Conservation (phyloP, 2,797 vertebrate genomes). For the Hyperoplus immaculatus region DNA sequence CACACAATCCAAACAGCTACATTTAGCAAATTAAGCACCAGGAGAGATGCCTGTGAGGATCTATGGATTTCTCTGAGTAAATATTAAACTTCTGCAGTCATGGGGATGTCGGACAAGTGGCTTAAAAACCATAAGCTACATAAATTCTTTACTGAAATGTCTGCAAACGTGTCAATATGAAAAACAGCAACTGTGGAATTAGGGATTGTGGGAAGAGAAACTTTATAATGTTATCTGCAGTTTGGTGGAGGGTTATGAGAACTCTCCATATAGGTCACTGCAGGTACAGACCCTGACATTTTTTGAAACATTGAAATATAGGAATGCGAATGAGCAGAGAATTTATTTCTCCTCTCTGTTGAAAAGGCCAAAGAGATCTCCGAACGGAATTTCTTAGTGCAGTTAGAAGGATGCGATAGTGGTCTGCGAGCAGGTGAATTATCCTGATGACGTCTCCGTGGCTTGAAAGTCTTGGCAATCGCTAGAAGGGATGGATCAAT, state of each 20-base stretch:
- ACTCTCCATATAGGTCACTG: constrained; percentile 13
- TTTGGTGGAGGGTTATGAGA: constrained; percentile 1
- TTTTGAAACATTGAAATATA: constrained; percentile 2
- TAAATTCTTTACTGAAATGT: constrained; percentile 40
- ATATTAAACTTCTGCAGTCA: constrained; percentile 69
- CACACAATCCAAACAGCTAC: constrained; percentile 62
- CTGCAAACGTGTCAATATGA: constrained; percentile 31
- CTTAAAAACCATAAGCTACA: constrained; percentile 50
- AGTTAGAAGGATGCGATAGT: constrained; percentile 43
- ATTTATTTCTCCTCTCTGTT: constrained; percentile 18
- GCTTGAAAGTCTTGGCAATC: constrained; percentile 76
- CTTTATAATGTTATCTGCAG: constrained; percentile 12
- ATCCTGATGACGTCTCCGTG: constrained; percentile 63
- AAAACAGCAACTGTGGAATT: constrained; percentile 6
- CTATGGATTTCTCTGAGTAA: constrained; percentile 69
- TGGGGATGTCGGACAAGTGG: constrained; percentile 66
- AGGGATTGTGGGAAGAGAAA: constrained; percentile 6
- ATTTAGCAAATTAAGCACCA: constrained; percentile 71
- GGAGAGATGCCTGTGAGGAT: constrained; percentile 63
- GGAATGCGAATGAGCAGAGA: constrained; percentile 23
- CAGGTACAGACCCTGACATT: constrained; percentile 4
- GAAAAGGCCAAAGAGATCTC: constrained; percentile 21
- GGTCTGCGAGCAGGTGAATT: constrained; percentile 58
- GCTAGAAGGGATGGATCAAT: constrained; percentile 75
- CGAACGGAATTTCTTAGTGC: constrained; percentile 23